These are phyloP conservation scores for Nebria ingens DNA, from an alignment of 1,140 invertebrate genomes.

Conservation along the genomic window DNA sequence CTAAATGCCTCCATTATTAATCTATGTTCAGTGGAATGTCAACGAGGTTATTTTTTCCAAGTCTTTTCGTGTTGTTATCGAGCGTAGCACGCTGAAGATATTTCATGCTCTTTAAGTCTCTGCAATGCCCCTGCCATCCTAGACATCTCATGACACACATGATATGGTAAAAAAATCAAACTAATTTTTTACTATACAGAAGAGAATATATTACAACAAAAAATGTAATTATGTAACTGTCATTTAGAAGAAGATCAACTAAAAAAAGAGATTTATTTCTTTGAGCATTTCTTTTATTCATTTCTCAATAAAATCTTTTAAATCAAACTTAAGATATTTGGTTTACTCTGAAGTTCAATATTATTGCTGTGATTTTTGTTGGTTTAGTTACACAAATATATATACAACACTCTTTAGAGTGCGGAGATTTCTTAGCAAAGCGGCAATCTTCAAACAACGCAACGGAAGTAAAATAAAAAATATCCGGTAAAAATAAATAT, in stretches of 20 bases:
- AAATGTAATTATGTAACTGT: too few relatives aligned
- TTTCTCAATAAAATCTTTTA: too few relatives aligned
- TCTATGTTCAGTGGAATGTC: background rate
- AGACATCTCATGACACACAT: background rate
- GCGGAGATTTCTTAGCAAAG: background rate
- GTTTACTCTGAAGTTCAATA: background rate
- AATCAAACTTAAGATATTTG: too few relatives aligned
- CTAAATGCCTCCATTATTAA: slow-evolving; percentile 8
- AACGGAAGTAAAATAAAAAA: slow-evolving; percentile 5
- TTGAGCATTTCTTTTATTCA: too few relatives aligned
- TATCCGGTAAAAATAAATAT: background rate
- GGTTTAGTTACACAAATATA: too few relatives aligned
- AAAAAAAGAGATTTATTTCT: too few relatives aligned
- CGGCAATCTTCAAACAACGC: background rate
- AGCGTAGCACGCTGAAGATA: slow-evolving; percentile 5
- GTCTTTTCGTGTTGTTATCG: slow-evolving; percentile 9
- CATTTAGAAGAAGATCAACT: too few relatives aligned
- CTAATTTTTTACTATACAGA: background rate
- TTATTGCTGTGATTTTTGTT: too few relatives aligned
- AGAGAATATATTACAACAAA: background rate
- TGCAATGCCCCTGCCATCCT: background rate
- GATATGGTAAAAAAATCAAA: background rate
- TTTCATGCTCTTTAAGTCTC: slow-evolving; percentile 6
- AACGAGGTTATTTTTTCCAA: slow-evolving; percentile 7
- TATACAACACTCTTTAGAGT: too few relatives aligned